phyloP scores from a whole-genome alignment of 2,888 invertebrate genomes.

The Vesta saturnalis region DNA sequence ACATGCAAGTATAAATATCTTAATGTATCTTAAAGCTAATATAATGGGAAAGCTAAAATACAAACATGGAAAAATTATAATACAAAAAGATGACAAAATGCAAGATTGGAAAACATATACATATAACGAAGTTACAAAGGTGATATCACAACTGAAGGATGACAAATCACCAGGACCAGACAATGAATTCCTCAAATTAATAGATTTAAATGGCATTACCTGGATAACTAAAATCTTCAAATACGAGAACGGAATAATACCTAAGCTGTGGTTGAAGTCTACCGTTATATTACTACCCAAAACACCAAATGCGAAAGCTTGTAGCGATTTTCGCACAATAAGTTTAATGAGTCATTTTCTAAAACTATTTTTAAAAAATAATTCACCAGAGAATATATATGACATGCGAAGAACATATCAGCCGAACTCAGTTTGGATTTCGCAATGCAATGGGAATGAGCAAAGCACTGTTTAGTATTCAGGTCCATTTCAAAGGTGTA shows the following conservation, averaged over 20 bases:
- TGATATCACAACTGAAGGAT: too few relatives aligned
- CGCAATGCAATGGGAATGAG: constrained; percentile 12
- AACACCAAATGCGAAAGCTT: too few relatives aligned
- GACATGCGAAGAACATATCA: constrained; percentile 14
- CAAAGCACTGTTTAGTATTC: constrained; percentile 2
- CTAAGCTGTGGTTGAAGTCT: too few relatives aligned
- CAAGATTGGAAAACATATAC: too few relatives aligned
- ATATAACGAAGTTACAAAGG: too few relatives aligned
- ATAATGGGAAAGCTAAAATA: too few relatives aligned
- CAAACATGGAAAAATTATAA: too few relatives aligned
- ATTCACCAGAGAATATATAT: constrained; percentile 5
- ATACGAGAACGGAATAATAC: constrained; percentile 1
- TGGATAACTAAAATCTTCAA: constrained; percentile 9
- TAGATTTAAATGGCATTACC: background rate
- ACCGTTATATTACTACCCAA: too few relatives aligned
- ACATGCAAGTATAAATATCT: too few relatives aligned
- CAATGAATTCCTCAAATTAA: constrained; percentile 10
- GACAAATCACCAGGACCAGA: constrained; percentile 8
- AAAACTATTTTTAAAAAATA: constrained; percentile 7
- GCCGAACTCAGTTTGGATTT: constrained; percentile 1
- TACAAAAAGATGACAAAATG: too few relatives aligned
- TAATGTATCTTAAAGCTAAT: too few relatives aligned
- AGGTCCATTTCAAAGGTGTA: constrained; percentile 15
- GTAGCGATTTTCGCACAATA: constrained; percentile 10
- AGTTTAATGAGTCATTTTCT: constrained; percentile 7